Base-by-base conservation (phyloP, 1,140 invertebrate species). In the Zaprionus kolodkinae region DNA sequence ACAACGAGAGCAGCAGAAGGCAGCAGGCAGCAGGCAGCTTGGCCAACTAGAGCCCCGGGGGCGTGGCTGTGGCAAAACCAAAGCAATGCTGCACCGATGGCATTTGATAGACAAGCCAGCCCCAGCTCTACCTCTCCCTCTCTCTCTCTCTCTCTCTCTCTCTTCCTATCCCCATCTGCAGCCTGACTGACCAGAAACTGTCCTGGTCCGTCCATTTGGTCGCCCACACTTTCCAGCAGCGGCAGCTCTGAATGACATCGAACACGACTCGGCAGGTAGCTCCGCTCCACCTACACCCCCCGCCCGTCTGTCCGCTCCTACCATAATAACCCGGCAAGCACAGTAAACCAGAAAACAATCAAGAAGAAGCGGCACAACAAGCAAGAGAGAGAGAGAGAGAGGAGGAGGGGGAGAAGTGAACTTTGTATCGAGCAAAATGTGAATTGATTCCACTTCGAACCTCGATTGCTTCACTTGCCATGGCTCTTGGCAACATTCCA, bases 61-160 rank as follows among this genome's bases (percentile, higher is more conserved):
- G 45, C 45, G 45, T 50, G 45, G 45, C 45, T 21, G 15, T 15
- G 25, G 11, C 62, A 72, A 65, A 67, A 55, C 45, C 25, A 67
- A 50, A 54, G 70, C 40, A 66, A 59, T 60, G 55, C 54, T 59
- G 21, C 10, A 48, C 65, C 40, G 54, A 72, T 72, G 72, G 72
- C 76, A 69, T 63, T 79, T 83, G 81, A 83, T 73, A 72, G 81
- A 79, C 79, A 79, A 52, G 45, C 73, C 36, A 45, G 64, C 45
- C 45, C 12, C 38, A 0, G 12, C 13, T 40, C 38, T 3, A 1
- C 0, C 38, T 40, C 11, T n/a, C 5, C 40, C 40, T 15, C 4
- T 13, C 40, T 3, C 17, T 3, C 21, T 10, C 17, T 4, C 10
- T 7, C 17, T 21, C 21, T 2, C 21, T 21, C 21, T 21, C 21